Base-by-base conservation (phyloP, 2,888 invertebrate genomes). In the Gerris lacustris region DNA sequence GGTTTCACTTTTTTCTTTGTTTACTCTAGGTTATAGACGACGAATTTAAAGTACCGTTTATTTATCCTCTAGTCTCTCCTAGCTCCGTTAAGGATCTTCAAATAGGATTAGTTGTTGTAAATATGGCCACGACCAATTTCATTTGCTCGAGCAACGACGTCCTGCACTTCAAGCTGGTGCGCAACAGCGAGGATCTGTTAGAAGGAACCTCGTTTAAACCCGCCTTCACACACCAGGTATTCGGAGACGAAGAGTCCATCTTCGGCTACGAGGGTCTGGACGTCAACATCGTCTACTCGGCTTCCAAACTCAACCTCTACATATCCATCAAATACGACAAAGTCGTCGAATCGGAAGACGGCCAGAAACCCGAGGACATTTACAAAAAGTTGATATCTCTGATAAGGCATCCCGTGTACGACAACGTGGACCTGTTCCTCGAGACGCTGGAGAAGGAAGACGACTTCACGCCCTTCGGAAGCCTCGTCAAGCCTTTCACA, bases 181-280 rank as follows among this genome's bases (percentile, higher is more conserved):
- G 64, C 7, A n/a, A 11, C 17, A 31, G 17, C 9, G 31, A 64
- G 17, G 64, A 64, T n/a, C 17, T 64, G 9, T 9, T n/a, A n/a
- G 17, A 64, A 7, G 64, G 64, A n/a, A 17, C 7, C 17, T 18
- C 64, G 55, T 94, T 94, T 78, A 83, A 86, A 62, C 94, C 95
- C 0, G 88, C 88, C 71, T 94, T 95, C 91, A 91, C 93, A 69
- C 94, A 96, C 83, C 96, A 96, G 82, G 88, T 96, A 71, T 96
- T 94, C 80, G 94, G 94, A 6, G 91, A 92, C 76, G 88, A 87
- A 77, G 98, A 98, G 82, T 90, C 87, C 73, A 94, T 98, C 79
- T 96, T 95, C 83, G 98, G 97, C 5, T 98, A 95, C 79, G 88
- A 89, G 78, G 90, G 92, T 77, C 82, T 97, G 55, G 84, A 85